These are phyloP conservation scores for Ceratina japonica DNA, from an alignment of 1,140 invertebrate species.

Conservation along the genomic window DNA sequence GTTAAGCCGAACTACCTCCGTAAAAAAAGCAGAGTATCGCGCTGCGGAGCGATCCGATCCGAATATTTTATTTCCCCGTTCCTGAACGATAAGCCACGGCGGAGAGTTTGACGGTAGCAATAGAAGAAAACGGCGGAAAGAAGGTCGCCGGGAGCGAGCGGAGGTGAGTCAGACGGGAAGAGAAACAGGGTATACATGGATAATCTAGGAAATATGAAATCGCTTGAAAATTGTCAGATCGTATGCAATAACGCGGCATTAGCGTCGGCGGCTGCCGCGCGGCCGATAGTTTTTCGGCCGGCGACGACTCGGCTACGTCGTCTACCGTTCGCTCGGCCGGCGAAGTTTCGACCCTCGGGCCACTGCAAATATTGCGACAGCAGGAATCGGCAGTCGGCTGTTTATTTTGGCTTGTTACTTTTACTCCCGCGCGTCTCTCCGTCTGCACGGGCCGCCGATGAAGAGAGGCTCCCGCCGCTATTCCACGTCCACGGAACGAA, in stretches of 20 bases:
- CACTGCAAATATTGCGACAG: conserved; percentile 49
- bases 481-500: conserved; percentile 1
- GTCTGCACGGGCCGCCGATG: conserved; percentile 5
- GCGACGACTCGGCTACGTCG: background rate
- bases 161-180: too few relatives aligned
- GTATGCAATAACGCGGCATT: conserved; percentile 67
- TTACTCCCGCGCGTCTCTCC: conserved; percentile 36
- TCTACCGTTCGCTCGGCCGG: background rate
- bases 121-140: background rate
- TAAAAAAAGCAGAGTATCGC: too few relatives aligned
- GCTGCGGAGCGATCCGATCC: too few relatives aligned
- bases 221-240: conserved; percentile 65
- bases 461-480: background rate
- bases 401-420: conserved; percentile 58
- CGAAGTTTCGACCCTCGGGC: conserved; percentile 43
- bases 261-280: conserved; percentile 21
- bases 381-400: conserved; percentile 52
- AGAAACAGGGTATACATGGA: background rate
- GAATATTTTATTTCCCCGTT: background rate
- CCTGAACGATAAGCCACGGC: background rate
- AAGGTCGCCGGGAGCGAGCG: background rate
- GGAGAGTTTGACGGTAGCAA: background rate
- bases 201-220: conserved; percentile 64
- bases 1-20: too few relatives aligned
- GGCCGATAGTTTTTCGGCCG: conserved; percentile 9